phyloP scores from a whole-genome alignment of 2,113 vertebrate species.

The Eidolon helvum region DNA sequence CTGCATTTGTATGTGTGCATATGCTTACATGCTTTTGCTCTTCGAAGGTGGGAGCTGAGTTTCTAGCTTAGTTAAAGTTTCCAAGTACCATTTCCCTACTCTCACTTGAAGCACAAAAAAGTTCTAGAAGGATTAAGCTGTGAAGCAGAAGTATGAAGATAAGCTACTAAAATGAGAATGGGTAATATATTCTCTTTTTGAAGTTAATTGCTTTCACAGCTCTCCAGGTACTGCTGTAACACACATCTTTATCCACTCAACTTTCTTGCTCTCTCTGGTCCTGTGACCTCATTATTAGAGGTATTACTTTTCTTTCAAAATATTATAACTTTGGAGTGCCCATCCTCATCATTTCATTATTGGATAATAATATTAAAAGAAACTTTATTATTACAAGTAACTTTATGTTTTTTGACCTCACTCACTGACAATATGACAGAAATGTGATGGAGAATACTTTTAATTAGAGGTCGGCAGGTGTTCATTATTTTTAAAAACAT shows the following conservation, averaged over 20 bases:
- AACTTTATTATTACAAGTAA: not conserved
- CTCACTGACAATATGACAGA: not conserved
- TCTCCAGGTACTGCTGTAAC: not conserved
- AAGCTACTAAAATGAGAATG: not conserved
- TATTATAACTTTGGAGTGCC: not conserved
- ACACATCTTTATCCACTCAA: not conserved
- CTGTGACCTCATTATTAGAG: constrained; percentile 12
- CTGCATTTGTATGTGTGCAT: constrained; percentile 50
- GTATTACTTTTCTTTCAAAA: constrained; percentile 20
- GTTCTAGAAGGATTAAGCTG: constrained; percentile 17
- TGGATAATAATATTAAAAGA: constrained; percentile 31
- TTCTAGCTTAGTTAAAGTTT: constrained; percentile 42
- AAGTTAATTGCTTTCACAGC: not conserved
- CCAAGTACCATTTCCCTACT: constrained; percentile 44
- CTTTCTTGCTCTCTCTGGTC: not conserved
- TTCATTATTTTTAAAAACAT: constrained; percentile 49
- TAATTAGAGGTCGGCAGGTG: constrained; percentile 28
- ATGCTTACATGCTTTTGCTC: constrained; percentile 50
- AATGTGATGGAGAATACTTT: constrained; percentile 40
- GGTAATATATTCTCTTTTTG: constrained; percentile 27
- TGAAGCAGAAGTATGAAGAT: constrained; percentile 12
- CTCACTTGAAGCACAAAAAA: constrained; percentile 33
- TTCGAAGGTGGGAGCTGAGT: constrained; percentile 27
- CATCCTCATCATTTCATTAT: not conserved
- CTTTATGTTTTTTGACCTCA: not conserved